Base-by-base conservation (phyloP, 2,797 vertebrate genomes). In the Phrynocephalus vlangalii region DNA sequence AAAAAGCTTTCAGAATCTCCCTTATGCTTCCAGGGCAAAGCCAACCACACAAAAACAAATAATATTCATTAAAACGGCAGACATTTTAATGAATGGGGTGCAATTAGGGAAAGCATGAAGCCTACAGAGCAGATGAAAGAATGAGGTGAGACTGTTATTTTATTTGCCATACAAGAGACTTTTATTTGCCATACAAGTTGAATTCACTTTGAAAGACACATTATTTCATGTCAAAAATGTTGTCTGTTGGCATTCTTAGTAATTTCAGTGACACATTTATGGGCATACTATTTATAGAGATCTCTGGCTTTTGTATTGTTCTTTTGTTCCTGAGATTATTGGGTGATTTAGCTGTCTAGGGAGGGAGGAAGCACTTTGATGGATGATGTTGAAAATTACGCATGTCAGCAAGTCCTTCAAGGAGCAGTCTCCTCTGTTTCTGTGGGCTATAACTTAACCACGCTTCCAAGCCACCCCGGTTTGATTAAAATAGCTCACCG, bases 251-350 rank as follows among this genome's bases (percentile, higher is more conserved):
- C 71, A 83, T 91, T 84, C 77, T 8, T 88, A 79, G 89, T 88
- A 77, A 92, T 93, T 92, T 84, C 87, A 79, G 78, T 84, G 89
- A 67, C 89, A 84, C 5, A 0, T 90, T 91, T 89, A 83, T 13
- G 75, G 87, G 80, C 72, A 33, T 38, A 56, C 84, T 91, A 93
- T 94, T 94, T 91, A 94, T 90, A 85, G 90, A 28, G 10, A 76
- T 86, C 89, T 71, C 77, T 87, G 73, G 86, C 33, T 90, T 89
- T 91, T 38, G 20, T 82, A 88, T 92, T 93, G 87, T 93, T 92
- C 84, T 90, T 84, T 28, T 2, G 50, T 87, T 87, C 80, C 88
- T 89, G 76, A 89, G 84, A 90, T 84, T 83, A 91, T 67, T 86
- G 90, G 91, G 80, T 80, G 87, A 85, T 82, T 88, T 26, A 90